Evolutionary conservation across 2,888 invertebrate species (phyloP).

Genomic region (Troglohyphantes excavatus): DNA sequence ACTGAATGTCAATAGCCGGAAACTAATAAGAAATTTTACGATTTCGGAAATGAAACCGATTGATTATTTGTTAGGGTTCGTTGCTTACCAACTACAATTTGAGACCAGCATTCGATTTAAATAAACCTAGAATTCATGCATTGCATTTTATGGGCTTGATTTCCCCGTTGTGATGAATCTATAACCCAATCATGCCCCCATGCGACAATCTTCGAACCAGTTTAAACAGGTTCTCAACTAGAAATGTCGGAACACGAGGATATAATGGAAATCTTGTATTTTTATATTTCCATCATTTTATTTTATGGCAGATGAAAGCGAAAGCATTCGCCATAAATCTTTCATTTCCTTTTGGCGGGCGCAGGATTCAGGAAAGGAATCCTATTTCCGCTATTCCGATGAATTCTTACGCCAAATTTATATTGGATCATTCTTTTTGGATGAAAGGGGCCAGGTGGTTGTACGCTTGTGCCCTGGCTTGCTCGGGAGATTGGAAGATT

Average conservation of each 20-base stretch:
- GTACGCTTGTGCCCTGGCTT: background rate
- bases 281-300: background rate
- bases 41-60: no score
- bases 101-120: no score
- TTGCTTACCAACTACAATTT: no score
- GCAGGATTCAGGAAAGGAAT: background rate
- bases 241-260: background rate
- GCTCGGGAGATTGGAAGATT: background rate
- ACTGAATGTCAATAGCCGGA: no score
- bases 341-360: background rate
- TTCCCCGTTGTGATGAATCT: no score
- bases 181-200: no score
- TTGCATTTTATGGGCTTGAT: no score
- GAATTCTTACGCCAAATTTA: conserved; percentile 5
- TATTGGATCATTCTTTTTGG: background rate
- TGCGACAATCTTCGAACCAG: background rate
- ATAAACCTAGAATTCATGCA: no score
- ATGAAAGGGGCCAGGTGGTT: background rate
- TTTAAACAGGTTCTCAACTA: background rate
- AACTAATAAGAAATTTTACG: no score
- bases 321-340: background rate
- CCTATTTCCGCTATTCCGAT: background rate
- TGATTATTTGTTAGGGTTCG: no score
- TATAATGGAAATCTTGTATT: background rate
- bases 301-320: background rate